phyloP scores from a whole-genome alignment of 2,113 vertebrate genomes.

The Amazona guildingii region DNA sequence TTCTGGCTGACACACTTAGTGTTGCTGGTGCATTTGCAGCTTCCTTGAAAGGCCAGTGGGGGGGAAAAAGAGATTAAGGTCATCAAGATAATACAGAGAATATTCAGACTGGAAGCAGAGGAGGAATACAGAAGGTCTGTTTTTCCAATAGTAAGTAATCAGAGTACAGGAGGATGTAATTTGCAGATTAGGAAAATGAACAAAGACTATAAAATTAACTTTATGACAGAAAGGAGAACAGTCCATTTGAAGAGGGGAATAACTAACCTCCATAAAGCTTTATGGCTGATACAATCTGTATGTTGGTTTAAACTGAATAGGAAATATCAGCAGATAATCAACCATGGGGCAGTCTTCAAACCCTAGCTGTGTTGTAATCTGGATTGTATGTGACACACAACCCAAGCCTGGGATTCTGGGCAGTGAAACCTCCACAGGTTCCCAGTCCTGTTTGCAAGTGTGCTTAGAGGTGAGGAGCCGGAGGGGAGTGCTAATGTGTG shows the following conservation, averaged over 20 bases:
- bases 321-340: slow-evolving; percentile 51
- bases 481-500: background rate
- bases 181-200: slow-evolving; percentile 82
- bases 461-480: background rate
- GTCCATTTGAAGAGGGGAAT: slow-evolving; percentile 36
- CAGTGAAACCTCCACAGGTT: background rate
- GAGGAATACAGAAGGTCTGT: slow-evolving; percentile 64
- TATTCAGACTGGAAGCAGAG: slow-evolving; percentile 77
- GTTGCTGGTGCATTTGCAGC: slow-evolving; percentile 29
- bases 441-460: background rate
- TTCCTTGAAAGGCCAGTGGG: slow-evolving; percentile 58
- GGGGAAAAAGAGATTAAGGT: slow-evolving; percentile 69
- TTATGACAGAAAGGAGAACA: slow-evolving; percentile 64
- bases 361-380: background rate
- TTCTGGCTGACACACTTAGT: slow-evolving; percentile 1
- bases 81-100: slow-evolving; percentile 78
- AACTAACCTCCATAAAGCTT: slow-evolving; percentile 44
- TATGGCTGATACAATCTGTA: slow-evolving; percentile 49
- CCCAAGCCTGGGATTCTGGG: background rate
- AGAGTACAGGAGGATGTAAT: slow-evolving; percentile 79
- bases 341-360: background rate
- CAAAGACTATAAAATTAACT: slow-evolving; percentile 83
- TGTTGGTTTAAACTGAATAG: slow-evolving; percentile 45
- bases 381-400: background rate
- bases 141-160: slow-evolving; percentile 79